Evolutionary conservation across 2,113 vertebrate species (phyloP), one percentile per base, ranked within the genome.

Genomic region (Archilochus colubris): DNA sequence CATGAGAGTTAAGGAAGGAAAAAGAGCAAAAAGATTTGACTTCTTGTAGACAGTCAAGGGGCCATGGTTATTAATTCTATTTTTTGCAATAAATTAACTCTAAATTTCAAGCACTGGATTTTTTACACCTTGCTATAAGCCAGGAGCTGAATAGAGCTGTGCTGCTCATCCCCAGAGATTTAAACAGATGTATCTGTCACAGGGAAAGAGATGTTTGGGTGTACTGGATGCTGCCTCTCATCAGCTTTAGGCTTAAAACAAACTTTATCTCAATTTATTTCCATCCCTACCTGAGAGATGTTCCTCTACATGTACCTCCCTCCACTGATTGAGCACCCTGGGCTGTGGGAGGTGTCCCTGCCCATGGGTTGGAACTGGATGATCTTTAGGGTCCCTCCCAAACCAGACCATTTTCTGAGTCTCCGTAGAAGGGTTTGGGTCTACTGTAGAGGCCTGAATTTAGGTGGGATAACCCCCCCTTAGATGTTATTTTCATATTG

Each of bases 201-300:
- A 3, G 24, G 14, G 20, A 64, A 40, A 10, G 6, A n/a, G 74
- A 10, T 59, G 31, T 8, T 40, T 33, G 36, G 28, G 43, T 40
- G 23, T 25, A 27, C 12, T 4, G 9, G 58, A 33, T 57, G 36
- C 63, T 91, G 57, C 44, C 50, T 44, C 7, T 57, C 55, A 9
- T 48, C 55, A 40, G 28, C n/a, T 23, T 14, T 9, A 18, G 70
- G 31, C 44, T 82, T 53, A 19, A 76, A 62, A 10, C n/a, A 23
- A 51, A 12, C n/a, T 75, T 33, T 1, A 19, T 57, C 27, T 38
- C 48, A 9, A 12, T 7, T 62, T 14, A 7, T 1, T 0, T 58
- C 23, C 25, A 0, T 48, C 27, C 28, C 9, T 46, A 12, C 64
- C 38, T 33, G 40, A 40, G 40, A 40, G 40, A 40, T 40, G 40